Base-by-base conservation (phyloP, 2,888 invertebrate genomes). In the Sceliomorpha sp. region DNA sequence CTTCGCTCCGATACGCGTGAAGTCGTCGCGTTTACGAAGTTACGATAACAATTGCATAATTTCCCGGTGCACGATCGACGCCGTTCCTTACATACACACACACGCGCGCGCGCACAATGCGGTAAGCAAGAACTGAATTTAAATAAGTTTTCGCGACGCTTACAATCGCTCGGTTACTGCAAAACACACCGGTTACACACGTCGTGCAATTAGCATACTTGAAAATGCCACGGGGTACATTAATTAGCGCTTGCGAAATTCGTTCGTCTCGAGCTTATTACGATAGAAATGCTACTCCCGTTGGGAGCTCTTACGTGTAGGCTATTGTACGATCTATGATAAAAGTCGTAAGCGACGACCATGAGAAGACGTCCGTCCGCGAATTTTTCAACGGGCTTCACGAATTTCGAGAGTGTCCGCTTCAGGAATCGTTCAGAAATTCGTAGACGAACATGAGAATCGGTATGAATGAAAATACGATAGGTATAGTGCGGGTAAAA, bases 171-270 rank as follows among this genome's bases (percentile, higher is more conserved):
- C 42, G 58, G 58, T 40, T 26, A 9, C 14, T 40, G 36, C 14
- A 36, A 36, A 20, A 20, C 15, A 13, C 7, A n/a, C 14, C n/a
- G 15, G 36, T 13, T n/a, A 7, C 20, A 39, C 20, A 20, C 9
- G 10, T 10, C 10, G 39, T 39, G 20, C 20, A 5, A 39, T 39
- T 20, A 20, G 39, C 39, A 39, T 39, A 36, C 14, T 5, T 15
- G 14, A 13, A 36, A 36, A 36, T 20, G 9, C 17, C 39, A 39
- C 39, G 20, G 20, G 20, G 20, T 20, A 20, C 20, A 20, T 20
- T 39, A 15, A 39, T 39, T 17, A 55, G 48, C 55, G 59, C 67
- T 67, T 60, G 39, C 60, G 60, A 68, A 68, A 68, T 68, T 56
- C 60, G 56, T 68, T 62, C 59, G 26, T 36, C 34, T 51, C 26